Evolutionary conservation across 2,113 vertebrate species (phyloP).

Genomic region (Silurus asotus): DNA sequence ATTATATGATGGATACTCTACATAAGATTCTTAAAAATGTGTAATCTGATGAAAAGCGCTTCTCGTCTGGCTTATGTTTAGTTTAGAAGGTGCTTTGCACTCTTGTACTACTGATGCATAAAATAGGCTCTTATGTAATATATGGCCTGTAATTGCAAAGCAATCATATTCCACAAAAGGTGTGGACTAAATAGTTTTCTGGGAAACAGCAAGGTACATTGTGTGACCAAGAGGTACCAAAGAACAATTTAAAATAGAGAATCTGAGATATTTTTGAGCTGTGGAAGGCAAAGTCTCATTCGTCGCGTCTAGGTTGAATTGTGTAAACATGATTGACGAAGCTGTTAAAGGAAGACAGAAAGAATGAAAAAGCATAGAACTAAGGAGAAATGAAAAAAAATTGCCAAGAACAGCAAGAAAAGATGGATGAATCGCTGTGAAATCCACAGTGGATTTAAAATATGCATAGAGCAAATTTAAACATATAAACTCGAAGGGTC

Average conservation of each 20-base stretch:
- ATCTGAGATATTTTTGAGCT: background rate
- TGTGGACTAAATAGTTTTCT: constrained; percentile 18
- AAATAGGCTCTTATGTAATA: constrained; percentile 17
- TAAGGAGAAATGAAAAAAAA: background rate
- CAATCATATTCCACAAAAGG: constrained; percentile 23
- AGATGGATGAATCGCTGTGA: background rate
- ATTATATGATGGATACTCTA: background rate
- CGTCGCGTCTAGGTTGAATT: background rate
- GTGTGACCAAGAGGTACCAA: background rate
- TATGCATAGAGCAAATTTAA: constrained; percentile 5
- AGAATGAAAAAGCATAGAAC: background rate
- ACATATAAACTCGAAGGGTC: background rate
- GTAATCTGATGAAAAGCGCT: background rate
- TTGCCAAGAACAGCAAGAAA: background rate
- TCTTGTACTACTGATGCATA: background rate
- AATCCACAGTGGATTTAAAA: background rate
- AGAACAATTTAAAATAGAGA: constrained; percentile 8
- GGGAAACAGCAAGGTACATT: constrained; percentile 17
- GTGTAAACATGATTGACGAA: background rate
- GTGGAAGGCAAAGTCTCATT: background rate
- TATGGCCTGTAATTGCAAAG: constrained; percentile 12
- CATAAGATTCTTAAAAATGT: background rate
- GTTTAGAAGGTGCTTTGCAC: constrained; percentile 25
- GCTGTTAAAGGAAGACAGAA: background rate
- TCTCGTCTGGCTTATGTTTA: constrained; percentile 11